These are phyloP conservation scores for Pocota personata DNA, from an alignment of 2,888 invertebrate genomes.

Conservation along the genomic window DNA sequence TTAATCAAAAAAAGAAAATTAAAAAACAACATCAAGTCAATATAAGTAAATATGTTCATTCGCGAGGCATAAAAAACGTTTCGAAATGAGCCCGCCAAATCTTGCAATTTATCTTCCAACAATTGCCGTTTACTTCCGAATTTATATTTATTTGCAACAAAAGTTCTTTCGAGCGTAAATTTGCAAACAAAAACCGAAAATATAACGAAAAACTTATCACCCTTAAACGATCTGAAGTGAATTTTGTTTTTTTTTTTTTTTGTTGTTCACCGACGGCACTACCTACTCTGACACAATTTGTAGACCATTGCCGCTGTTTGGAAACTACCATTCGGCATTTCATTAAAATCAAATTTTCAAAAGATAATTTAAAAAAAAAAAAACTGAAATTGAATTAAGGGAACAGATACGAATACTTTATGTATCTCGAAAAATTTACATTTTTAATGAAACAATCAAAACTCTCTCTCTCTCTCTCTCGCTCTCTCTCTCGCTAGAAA, in stretches of 20 bases:
- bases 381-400: slow-evolving; percentile 60
- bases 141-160: slow-evolving; percentile 18
- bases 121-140: slow-evolving; percentile 37
- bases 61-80: neutral
- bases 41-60: neutral
- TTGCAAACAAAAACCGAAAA: neutral
- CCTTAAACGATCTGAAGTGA: slow-evolving; percentile 41
- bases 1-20: neutral
- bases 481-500: neutral
- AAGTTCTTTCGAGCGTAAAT: slow-evolving; percentile 50
- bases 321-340: slow-evolving; percentile 38
- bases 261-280: neutral
- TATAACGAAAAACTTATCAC: slow-evolving; percentile 54
- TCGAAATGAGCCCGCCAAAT: neutral
- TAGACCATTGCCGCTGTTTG: neutral
- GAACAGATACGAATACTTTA: slow-evolving; percentile 46
- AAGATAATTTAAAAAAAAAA: slow-evolving; percentile 50
- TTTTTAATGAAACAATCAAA: slow-evolving; percentile 42
- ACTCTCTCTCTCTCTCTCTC: neutral
- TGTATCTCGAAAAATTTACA: slow-evolving; percentile 46
- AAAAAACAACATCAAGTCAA: neutral
- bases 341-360: slow-evolving; percentile 70
- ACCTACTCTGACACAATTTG: slow-evolving; percentile 12
- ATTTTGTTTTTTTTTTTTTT: too few species aligned
- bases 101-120: slow-evolving; percentile 24